Evolutionary conservation across 2,888 invertebrate genomes (phyloP), one percentile per base, ranked within the genome.

Genomic region (Mongoloraphidia duomilia): DNA sequence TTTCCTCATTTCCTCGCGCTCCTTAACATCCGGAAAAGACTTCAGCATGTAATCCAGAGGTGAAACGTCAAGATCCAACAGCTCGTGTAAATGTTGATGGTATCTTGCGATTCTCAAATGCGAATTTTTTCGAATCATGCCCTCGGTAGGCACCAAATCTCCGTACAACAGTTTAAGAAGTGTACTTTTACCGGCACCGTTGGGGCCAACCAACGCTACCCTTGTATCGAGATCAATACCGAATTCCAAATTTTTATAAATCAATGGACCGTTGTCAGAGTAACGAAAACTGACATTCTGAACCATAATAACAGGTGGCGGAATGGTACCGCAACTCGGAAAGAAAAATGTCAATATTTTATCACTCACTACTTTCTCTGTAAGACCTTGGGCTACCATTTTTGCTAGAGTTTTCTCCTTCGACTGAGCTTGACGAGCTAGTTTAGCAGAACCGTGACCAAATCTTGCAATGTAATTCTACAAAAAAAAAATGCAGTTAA

Each of bases 261-360:
- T 98, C 76, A 78, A 85, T 0, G 95, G 93, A 46, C 83, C 77
- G 13, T 72, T 75, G 13, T 93, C 93, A 52, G 74, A 81, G 67
- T 99, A 99, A 37, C 88, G 80, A 73, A 97, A 99, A 58, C 90
- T 89, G 38, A 98, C 97, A 63, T 97, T 94, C 74, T 94, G 94
- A 48, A 98, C 96, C 96, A 97, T 97, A 60, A 99, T 96, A 51
- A 98, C 97, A 0, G 98, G 98, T 2, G 98, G 98, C 38, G 98
- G 98, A 57, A 98, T 87, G 46, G 81, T 87, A 52, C 97, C 98
- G 63, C 97, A 97, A 37, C 82, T 78, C 1, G 93, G 96, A 69
- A 99, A 99, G 67, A 88, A 93, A 68, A 99, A 98, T 60, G 88
- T 88, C 47, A 96, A 80, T 44, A 77, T 77, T 75, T 94, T 96